Conservation (phyloP, 2,797 vertebrate genomes). For the Anisognathus igniventris region DNA sequence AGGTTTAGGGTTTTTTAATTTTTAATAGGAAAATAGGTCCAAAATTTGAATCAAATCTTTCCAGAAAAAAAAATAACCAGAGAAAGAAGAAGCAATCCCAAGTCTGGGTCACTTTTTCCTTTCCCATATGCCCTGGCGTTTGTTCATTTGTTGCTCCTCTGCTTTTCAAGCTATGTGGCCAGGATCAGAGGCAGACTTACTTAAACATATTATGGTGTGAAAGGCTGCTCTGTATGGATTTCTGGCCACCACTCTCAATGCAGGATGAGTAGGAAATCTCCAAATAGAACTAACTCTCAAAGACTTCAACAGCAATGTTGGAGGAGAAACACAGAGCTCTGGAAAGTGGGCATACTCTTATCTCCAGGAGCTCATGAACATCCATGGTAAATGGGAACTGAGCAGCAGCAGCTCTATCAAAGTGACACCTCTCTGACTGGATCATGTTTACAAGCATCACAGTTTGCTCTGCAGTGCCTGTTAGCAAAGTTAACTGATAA, state of each 20-base stretch:
- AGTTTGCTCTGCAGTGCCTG: background rate
- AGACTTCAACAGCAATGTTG: background rate
- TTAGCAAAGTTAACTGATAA: background rate
- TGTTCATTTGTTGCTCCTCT: slow-evolving; percentile 31
- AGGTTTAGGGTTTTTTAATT: background rate
- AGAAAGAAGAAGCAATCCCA: background rate
- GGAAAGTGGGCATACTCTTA: background rate
- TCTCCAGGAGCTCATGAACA: background rate
- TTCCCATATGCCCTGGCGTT: slow-evolving; percentile 25
- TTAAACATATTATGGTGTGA: slow-evolving; percentile 18
- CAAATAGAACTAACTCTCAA: background rate
- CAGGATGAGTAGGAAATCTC: slow-evolving; percentile 6
- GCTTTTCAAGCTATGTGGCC: slow-evolving; percentile 30
- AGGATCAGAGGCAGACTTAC: slow-evolving; percentile 8
- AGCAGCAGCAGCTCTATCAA: background rate
- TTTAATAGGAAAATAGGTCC: slow-evolving; percentile 14
- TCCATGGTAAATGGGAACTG: background rate
- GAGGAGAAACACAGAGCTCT: background rate
- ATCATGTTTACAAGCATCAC: background rate
- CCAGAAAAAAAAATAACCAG: background rate
- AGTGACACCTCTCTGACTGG: background rate
- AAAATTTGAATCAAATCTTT: slow-evolving; percentile 28
- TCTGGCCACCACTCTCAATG: background rate
- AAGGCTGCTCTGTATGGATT: slow-evolving; percentile 20
- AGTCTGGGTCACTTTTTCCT: slow-evolving; percentile 47